A percentile compares a stretch with the other conserved stretches of the same genome.
Conservation (phyloP, 1,140 invertebrate species). For the Sinonovacula constricta region DNA sequence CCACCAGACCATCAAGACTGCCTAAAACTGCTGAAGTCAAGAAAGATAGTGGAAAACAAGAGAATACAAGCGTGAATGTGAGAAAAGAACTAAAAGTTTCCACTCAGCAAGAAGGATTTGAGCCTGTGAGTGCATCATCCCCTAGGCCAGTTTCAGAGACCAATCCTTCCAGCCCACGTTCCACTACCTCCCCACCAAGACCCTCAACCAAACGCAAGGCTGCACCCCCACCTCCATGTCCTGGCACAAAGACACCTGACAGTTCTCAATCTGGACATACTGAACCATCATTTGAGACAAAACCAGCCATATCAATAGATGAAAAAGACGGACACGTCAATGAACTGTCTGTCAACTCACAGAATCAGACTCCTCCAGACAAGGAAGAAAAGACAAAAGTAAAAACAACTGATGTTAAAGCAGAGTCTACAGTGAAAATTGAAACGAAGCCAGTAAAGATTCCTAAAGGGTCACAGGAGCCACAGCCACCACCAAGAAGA, state of each 20-base stretch:
- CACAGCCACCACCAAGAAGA: constrained; percentile 41
- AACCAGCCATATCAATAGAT: too few relatives aligned
- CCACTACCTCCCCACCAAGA: constrained; percentile 14
- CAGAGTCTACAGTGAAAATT: too few relatives aligned
- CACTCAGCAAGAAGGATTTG: not conserved
- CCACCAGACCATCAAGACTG: not conserved
- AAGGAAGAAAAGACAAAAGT: too few relatives aligned
- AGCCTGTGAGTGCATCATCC: constrained; percentile 23
- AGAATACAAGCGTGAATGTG: too few relatives aligned
- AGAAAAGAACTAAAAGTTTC: constrained; percentile 12
- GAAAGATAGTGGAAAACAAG: not conserved
- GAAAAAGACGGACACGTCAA: too few relatives aligned
- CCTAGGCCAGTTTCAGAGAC: not conserved
- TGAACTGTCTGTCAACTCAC: too few relatives aligned
- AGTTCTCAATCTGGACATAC: not conserved
- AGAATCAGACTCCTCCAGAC: too few relatives aligned
- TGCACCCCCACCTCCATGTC: constrained; percentile 40
- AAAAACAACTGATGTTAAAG: too few relatives aligned
- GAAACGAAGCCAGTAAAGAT: too few relatives aligned
- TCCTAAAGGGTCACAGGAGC: too few relatives aligned
- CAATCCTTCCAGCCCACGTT: constrained; percentile 2
- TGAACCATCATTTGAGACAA: too few relatives aligned
- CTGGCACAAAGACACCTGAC: not conserved
- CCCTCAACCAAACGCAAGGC: constrained; percentile 52
- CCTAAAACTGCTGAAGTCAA: not conserved